Conservation (phyloP, 2,113 vertebrate species). For the Coryphaenoides rupestris region DNA sequence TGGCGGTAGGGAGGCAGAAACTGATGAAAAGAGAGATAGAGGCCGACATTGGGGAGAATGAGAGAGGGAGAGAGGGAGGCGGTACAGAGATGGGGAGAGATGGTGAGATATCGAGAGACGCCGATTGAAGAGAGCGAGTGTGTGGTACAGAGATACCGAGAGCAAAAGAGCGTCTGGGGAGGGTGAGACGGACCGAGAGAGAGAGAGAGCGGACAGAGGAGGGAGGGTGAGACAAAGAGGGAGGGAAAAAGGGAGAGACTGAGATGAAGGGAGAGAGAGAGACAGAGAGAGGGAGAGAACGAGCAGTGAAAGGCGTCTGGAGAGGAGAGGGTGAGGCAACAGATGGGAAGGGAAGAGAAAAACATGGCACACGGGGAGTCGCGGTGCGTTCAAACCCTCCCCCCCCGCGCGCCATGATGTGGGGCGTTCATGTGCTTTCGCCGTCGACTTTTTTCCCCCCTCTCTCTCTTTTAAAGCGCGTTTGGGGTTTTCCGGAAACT, state of each 20-base stretch:
- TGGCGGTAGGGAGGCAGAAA: no score
- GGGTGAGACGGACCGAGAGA: constrained; percentile 28
- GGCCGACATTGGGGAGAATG: not conserved
- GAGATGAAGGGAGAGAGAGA: not conserved
- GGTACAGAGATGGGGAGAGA: constrained; percentile 57
- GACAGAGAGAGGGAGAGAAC: not conserved
- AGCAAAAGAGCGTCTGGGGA: not conserved
- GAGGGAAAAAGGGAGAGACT: not conserved
- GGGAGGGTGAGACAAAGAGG: not conserved
- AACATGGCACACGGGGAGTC: not conserved
- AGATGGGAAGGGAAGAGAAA: constrained; percentile 45
- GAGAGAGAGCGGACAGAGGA: not conserved
- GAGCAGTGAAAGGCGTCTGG: not conserved
- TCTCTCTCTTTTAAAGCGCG: no score
- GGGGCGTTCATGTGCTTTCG: not conserved
- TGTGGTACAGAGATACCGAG: not conserved
- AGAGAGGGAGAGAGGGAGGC: constrained; percentile 24
- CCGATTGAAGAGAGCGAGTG: not conserved
- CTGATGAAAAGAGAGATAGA: not conserved
- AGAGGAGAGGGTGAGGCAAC: constrained; percentile 38
- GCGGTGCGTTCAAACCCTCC: not conserved
- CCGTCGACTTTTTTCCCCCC: no score
- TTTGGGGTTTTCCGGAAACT: no score
- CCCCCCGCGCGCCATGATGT: no score
- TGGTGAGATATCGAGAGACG: not conserved